Evolutionary conservation across 2,797 vertebrate species (phyloP).

Genomic region (Microctenopoma steveboyesi): DNA sequence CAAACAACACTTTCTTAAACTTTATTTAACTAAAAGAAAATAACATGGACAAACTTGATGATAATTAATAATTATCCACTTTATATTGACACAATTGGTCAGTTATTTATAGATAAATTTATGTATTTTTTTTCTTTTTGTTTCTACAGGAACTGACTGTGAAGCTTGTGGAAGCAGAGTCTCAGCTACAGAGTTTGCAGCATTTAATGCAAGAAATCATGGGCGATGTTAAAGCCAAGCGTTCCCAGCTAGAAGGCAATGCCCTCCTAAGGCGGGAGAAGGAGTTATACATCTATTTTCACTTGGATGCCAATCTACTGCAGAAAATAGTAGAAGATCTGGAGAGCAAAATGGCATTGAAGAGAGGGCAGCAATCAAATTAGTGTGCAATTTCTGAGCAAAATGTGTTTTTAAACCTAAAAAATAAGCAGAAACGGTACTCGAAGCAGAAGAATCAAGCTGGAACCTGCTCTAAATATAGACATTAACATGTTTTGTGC

Average conservation of each 20-base stretch:
- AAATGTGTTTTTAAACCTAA: background rate
- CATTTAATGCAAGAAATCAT: conserved; percentile 84
- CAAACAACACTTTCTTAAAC: too few species aligned
- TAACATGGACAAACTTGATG: too few species aligned
- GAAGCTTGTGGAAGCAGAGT: conserved; percentile 83
- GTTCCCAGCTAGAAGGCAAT: conserved; percentile 84
- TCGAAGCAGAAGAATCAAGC: background rate
- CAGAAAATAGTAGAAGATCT: conserved; percentile 87
- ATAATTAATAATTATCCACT: background rate
- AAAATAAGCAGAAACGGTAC: background rate
- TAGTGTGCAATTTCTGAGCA: background rate
- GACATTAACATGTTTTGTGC: conserved; percentile 9
- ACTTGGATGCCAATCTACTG: conserved; percentile 85
- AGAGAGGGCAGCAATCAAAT: conserved; percentile 24
- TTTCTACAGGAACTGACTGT: conserved; percentile 84
- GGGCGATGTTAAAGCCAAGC: conserved; percentile 87
- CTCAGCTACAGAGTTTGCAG: conserved; percentile 84
- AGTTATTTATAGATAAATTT: too few species aligned
- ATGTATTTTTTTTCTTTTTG: background rate
- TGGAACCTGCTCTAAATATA: background rate
- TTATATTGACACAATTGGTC: background rate
- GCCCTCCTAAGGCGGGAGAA: conserved; percentile 85
- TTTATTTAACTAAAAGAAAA: too few species aligned
- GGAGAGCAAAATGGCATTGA: conserved; percentile 77
- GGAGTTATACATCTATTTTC: conserved; percentile 90